These are phyloP conservation scores for Herpetotheres cachinnans DNA, from an alignment of 2,113 vertebrate genomes.

Conservation along the genomic window DNA sequence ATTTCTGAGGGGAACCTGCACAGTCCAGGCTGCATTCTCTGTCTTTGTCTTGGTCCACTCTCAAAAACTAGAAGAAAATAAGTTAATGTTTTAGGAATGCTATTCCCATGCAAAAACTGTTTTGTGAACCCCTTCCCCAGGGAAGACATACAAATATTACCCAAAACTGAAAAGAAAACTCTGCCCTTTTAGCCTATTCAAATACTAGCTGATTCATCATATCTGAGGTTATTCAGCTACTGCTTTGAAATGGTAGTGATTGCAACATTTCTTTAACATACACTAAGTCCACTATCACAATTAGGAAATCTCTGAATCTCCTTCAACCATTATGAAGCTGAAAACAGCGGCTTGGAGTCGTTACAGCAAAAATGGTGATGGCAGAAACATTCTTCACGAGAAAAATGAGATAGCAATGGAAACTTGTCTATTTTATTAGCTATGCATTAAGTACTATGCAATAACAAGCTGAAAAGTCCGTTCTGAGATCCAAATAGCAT, in stretches of 20 bases:
- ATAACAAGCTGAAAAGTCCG: not conserved
- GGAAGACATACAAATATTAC: not conserved
- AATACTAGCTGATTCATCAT: not conserved
- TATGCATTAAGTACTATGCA: not conserved
- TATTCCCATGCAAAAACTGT: not conserved
- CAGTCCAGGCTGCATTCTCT: slow-evolving; percentile 93
- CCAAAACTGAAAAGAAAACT: not conserved
- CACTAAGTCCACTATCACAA: not conserved
- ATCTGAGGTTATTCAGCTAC: not conserved
- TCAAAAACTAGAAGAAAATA: slow-evolving; percentile 81
- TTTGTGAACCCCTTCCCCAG: not conserved
- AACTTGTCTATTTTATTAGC: not conserved
- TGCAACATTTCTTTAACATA: not conserved
- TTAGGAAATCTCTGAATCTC: not conserved
- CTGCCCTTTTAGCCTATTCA: not conserved
- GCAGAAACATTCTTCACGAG: not conserved
- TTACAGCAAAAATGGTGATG: not conserved
- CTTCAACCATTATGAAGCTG: not conserved
- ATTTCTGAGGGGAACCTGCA: slow-evolving; percentile 82
- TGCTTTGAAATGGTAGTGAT: not conserved
- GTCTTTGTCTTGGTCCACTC: slow-evolving; percentile 92
- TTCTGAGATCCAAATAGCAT: not conserved
- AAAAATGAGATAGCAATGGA: not conserved
- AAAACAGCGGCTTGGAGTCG: not conserved
- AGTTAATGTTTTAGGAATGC: not conserved